Evolutionary conservation across 2,888 invertebrate species (phyloP).

Genomic region (Portevinia maculata): DNA sequence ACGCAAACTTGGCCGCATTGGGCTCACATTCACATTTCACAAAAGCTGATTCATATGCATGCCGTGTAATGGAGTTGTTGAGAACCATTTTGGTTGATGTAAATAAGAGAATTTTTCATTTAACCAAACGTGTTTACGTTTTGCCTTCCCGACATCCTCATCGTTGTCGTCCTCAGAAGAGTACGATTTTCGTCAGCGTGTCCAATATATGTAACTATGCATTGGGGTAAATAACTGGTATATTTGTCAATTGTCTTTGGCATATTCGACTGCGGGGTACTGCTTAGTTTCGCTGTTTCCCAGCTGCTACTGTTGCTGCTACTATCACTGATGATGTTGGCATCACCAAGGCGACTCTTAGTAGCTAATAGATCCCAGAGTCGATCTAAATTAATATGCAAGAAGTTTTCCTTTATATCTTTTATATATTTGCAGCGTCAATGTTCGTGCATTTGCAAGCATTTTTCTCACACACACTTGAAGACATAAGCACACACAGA

Average conservation of each 20-base stretch:
- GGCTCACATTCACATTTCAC: constrained; percentile 20
- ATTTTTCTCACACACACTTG: neutral
- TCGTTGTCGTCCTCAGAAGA: constrained; percentile 38
- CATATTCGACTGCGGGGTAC: constrained; percentile 12
- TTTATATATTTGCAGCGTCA: constrained; percentile 55
- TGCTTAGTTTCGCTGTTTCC: constrained; percentile 14
- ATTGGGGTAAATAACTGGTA: constrained; percentile 25
- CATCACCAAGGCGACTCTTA: constrained; percentile 38
- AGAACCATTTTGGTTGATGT: constrained; percentile 66
- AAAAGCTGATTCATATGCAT: constrained; percentile 59
- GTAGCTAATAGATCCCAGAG: constrained; percentile 57
- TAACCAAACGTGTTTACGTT: constrained; percentile 62
- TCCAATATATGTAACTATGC: constrained; percentile 35
- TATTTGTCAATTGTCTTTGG: constrained; percentile 41
- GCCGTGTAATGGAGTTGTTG: constrained; percentile 59
- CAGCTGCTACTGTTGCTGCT: constrained; percentile 26
- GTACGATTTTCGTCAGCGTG: constrained; percentile 51
- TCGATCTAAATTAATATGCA: constrained; percentile 65
- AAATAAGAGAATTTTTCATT: constrained; percentile 66
- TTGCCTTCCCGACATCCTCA: constrained; percentile 25
- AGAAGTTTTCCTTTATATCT: constrained; percentile 69
- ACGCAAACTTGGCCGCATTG: constrained; percentile 17
- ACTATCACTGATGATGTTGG: constrained; percentile 18
- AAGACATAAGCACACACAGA: neutral
- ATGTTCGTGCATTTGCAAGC: constrained; percentile 40